Conservation (phyloP, 1,140 invertebrate species). For the Apis mellifera region DNA sequence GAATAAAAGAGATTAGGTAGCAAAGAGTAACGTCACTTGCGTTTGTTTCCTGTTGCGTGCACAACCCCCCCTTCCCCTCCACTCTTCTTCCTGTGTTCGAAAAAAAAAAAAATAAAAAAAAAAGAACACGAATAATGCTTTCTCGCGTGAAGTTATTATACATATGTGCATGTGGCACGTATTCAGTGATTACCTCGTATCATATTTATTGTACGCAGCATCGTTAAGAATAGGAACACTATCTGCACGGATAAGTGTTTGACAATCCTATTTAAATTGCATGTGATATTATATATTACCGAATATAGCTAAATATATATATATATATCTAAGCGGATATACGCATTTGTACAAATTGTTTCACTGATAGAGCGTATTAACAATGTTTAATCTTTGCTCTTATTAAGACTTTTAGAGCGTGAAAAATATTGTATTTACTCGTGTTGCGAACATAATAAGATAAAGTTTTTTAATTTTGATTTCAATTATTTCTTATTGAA, state of each 20-base stretch:
- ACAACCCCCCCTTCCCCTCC: background rate
- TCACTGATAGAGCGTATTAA: background rate
- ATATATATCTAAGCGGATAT: conserved; percentile 51
- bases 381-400: background rate
- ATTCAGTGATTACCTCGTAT: conserved; percentile 45
- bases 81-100: background rate
- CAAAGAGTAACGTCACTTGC: background rate
- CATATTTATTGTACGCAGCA: conserved; percentile 31
- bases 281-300: conserved; percentile 74
- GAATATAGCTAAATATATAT: conserved; percentile 54
- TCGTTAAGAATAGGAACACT: conserved; percentile 55
- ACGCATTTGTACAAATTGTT: background rate
- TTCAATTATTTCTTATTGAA: background rate
- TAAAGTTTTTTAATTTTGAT: background rate
- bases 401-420: background rate
- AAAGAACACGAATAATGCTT: conserved; percentile 2
- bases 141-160: background rate
- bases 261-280: conserved; percentile 79
- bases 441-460: too few relatives aligned
- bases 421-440: background rate
- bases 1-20: background rate
- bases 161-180: conserved; percentile 23
- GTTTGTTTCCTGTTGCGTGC: conserved; percentile 5
- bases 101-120: background rate
- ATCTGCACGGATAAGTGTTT: conserved; percentile 73